Evolutionary conservation across 2,888 invertebrate species (phyloP), one percentile per base, ranked within the genome.

Genomic region (Drosophila nr. medialis): DNA sequence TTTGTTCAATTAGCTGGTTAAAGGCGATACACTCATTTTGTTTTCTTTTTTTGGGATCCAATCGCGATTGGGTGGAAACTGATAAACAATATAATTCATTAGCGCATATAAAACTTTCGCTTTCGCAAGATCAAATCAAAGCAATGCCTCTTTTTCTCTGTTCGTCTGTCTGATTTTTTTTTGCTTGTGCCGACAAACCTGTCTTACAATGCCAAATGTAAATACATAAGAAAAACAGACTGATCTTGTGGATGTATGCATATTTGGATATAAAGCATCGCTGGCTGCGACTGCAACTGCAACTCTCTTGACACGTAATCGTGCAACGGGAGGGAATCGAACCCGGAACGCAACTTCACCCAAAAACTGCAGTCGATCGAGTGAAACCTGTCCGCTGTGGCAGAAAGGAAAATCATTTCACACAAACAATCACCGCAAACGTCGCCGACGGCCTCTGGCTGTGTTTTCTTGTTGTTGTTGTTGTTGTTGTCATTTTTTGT

Each of bases 71-170:
- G 74, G 54, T 56, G 49, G 72, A 40, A 65, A 54, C 64, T 69
- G 80, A 80, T 79, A 83, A 72, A 81, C 86, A 85, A 88, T 80
- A 88, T 83, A 88, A 86, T 88, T 88, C 83, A 85, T 88, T 85
- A 88, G 86, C 88, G 86, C 73, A 74, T 74, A 86, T 74, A 83
- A 86, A 78, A 86, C 85, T 86, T 86, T 88, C 85, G 85, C 85
- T 86, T 86, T 86, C 80, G 88, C 83, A 86, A 88, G 85, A 88
- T 88, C 88, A 83, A 86, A 88, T 87, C 76, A 83, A 83, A 69
- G 81, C 72, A 81, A 72, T 72, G 83, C 10, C 55, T 65, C 30
- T 49, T 64, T 62, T 62, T 42, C 24, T 50, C 24, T 15, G 15
- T 10, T n/a, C 18, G 18, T 18, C 18, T 32, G 32, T 32, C 32